Percentiles rank a stretch among this genome's conserved stretches.
phyloP scores from a whole-genome alignment of 2,888 invertebrate species.

The Aethes cnicana region DNA sequence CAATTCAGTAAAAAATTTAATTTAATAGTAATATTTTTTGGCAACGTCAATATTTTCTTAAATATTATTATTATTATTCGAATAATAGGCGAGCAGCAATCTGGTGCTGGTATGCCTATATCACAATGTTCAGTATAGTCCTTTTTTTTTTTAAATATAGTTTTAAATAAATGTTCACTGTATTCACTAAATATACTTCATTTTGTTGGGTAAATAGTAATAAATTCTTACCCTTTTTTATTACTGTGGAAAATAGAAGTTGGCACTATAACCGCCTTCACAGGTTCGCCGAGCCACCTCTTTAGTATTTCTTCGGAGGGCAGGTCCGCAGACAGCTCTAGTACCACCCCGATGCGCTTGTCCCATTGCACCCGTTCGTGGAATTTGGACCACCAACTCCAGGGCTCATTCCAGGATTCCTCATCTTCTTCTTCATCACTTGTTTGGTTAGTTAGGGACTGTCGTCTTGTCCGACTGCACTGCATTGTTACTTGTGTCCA shows the following conservation, averaged over 20 bases:
- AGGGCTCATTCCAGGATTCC: constrained; percentile 84
- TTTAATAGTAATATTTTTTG: no score
- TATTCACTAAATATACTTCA: no score
- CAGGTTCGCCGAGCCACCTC: constrained; percentile 97
- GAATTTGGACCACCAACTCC: constrained; percentile 92
- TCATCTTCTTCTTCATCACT: constrained; percentile 68
- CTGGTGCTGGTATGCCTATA: no score
- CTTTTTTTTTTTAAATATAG: no score
- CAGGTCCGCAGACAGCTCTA: constrained; percentile 91
- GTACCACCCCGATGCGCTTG: constrained; percentile 85
- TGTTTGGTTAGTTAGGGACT: constrained; percentile 40
- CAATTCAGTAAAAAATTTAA: no score
- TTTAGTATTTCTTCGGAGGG: constrained; percentile 86
- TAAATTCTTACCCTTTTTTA: constrained; percentile 90
- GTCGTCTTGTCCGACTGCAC: constrained; percentile 51
- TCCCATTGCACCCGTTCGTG: constrained; percentile 82
- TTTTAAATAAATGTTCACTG: no score
- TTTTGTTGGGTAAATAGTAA: neutral
- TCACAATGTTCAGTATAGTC: no score
- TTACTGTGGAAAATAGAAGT: constrained; percentile 94
- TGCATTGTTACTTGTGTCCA: constrained; percentile 88
- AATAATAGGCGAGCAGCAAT: no score
- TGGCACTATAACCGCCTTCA: constrained; percentile 91
- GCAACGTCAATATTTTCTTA: no score
- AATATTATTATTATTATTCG: no score